Conservation (phyloP, 2,113 vertebrate genomes). For the Ifrita kowaldi region DNA sequence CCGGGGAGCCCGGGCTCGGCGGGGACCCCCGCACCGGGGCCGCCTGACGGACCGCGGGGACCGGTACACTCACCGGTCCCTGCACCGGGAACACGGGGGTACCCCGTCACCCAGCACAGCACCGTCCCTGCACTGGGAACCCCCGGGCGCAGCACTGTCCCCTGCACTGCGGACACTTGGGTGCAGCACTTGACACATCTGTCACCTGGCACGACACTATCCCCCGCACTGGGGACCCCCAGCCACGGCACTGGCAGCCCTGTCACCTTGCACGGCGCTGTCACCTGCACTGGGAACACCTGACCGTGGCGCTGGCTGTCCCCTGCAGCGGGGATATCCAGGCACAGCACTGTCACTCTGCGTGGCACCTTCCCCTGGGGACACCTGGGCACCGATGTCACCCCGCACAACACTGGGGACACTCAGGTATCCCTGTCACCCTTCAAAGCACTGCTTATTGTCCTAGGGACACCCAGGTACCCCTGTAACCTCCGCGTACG, state of each 20-base stretch:
- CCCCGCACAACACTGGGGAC: not conserved
- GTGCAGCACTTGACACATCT: not conserved
- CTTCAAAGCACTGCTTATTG: not conserved
- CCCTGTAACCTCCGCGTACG: not conserved
- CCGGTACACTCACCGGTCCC: not conserved
- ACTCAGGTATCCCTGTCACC: not conserved
- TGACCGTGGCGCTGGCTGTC: not conserved
- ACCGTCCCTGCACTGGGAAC: rapidly evolving
- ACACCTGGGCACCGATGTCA: not conserved
- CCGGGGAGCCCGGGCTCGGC: not conserved
- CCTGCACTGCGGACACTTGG: not conserved
- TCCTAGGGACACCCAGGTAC: not conserved
- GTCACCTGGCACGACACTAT: not conserved
- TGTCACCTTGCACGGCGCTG: not conserved
- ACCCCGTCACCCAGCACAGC: not conserved
- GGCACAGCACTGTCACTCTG: not conserved
- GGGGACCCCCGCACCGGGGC: not conserved
- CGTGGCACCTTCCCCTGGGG: not conserved
- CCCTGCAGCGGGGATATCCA: not conserved
- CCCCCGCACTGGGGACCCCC: not conserved
- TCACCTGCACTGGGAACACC: not conserved
- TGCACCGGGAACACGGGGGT: not conserved
- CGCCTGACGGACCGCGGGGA: not conserved
- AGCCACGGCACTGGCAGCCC: not conserved
- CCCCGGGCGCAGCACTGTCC: not conserved